phyloP scores from a whole-genome alignment of 2,797 vertebrate species.

The Eulemur rubriventer region DNA sequence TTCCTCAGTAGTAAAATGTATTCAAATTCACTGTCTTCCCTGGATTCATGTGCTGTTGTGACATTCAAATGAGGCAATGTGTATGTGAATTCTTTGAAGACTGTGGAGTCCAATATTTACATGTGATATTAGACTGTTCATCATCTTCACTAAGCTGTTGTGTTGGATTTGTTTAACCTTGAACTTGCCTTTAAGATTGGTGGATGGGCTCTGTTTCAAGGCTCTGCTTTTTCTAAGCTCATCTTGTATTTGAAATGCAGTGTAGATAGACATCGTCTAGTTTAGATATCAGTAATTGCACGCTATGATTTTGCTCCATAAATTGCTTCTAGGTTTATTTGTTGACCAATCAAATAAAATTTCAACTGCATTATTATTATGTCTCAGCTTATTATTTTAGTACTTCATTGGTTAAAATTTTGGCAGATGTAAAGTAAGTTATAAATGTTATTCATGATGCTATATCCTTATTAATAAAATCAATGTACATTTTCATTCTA shows the following conservation, averaged over 20 bases:
- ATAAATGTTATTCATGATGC: not conserved
- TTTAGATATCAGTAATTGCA: not conserved
- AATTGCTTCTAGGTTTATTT: not conserved
- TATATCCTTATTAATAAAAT: not conserved
- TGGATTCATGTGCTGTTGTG: not conserved
- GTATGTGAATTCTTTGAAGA: not conserved
- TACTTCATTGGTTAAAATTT: slow-evolving; percentile 5
- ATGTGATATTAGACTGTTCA: not conserved
- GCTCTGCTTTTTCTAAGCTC: not conserved
- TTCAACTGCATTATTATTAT: not conserved
- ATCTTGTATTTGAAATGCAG: not conserved
- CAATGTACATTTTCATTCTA: not conserved
- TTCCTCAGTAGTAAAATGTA: not conserved
- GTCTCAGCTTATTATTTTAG: not conserved
- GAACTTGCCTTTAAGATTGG: not conserved
- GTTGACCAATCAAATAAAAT: not conserved
- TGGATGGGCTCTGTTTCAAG: not conserved
- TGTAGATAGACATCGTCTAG: not conserved
- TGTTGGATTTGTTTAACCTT: not conserved
- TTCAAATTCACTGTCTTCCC: not conserved
- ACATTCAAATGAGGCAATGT: not conserved
- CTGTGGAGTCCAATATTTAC: not conserved
- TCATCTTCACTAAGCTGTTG: not conserved
- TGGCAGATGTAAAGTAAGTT: not conserved
- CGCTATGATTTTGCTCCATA: not conserved